Evolutionary conservation across 2,888 invertebrate species (phyloP), one percentile per base, ranked within the genome.

Genomic region (Scaptodrosophila latifasciaeformis): DNA sequence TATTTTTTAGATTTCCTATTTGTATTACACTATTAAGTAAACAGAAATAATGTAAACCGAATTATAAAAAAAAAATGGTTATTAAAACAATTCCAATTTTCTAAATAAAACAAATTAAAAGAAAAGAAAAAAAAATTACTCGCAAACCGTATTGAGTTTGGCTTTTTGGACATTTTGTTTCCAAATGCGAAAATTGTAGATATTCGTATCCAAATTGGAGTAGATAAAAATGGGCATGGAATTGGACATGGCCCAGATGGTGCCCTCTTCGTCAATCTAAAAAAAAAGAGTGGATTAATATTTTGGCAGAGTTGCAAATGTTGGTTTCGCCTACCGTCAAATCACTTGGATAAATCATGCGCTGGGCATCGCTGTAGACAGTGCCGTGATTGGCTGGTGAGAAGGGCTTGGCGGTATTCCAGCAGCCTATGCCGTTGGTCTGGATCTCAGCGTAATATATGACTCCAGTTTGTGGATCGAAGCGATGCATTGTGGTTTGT

Each of bases 301-400:
- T 35, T 40, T 12, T 21, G 17, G n/a, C 6, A 9, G n/a, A 1
- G 7, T 18, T 34, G 6, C 5, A 6, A 31, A 6, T 30, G 3
- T n/a, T 15, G 21, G 9, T 29, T 19, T 4, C 35, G 35, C 48
- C 48, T 75, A 89, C 86, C 67, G 84, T 89, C 42, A 92, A 81
- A 75, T 92, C 92, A 70, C 90, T 90, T 1, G 94, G 93, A 81
- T 94, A 95, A 49, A 92, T 90, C 87, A 95, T 87, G 7, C 86
- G 89, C 2, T 84, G 74, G 6, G 87, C 86, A 74, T 93, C 89
- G 45, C 89, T 87, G 0, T 90, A 90, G 0, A 93, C 87, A 0
- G 90, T 82, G 0, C 86, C 90, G 17, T 90, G 87, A 50, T 89
- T 90, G 0, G 83, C 82, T 0, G 87, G 84, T 5, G 84, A 84